A percentile compares a stretch with the other conserved stretches of the same genome.
These are phyloP conservation scores for Vanacampus margaritifer DNA, from an alignment of 2,113 vertebrate genomes.

Conservation along the genomic window DNA sequence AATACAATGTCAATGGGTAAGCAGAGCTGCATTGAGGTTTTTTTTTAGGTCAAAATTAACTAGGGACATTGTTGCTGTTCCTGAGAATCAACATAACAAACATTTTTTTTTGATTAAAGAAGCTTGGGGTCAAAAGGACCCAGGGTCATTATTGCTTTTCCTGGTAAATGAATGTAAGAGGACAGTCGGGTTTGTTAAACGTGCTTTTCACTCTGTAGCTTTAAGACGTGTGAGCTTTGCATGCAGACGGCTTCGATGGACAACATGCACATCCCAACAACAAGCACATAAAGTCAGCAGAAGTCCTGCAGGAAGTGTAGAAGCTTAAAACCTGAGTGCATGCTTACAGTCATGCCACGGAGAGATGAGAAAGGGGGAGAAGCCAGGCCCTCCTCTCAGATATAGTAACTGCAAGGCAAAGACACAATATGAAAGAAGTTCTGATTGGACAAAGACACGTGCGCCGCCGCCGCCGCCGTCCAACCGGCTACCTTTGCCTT, in stretches of 20 bases:
- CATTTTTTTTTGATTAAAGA: too few species aligned
- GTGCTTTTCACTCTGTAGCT: too few species aligned
- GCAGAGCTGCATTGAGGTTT: too few species aligned
- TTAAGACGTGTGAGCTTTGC: not conserved
- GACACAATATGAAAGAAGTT: constrained; percentile 18
- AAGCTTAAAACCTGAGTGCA: constrained; percentile 36
- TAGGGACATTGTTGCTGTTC: too few species aligned
- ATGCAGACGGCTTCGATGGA: not conserved
- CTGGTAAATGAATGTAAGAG: not conserved
- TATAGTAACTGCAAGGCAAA: constrained; percentile 48
- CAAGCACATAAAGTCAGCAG: not conserved
- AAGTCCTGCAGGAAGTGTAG: not conserved
- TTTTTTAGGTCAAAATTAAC: too few species aligned
- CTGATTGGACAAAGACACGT: not conserved
- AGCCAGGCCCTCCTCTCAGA: constrained; percentile 20
- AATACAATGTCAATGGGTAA: too few species aligned
- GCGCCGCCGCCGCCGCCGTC: not conserved
- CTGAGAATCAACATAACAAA: too few species aligned
- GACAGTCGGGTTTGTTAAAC: too few species aligned
- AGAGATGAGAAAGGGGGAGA: constrained; percentile 16
- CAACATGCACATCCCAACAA: not conserved
- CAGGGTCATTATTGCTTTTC: not conserved
- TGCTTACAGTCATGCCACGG: constrained; percentile 52
- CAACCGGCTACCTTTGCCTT: constrained; percentile 77
- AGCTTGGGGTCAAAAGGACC: too few species aligned